A percentile compares a stretch with the other conserved stretches of the same genome.
phyloP scores from a whole-genome alignment of 2,113 vertebrate genomes.

The Smithornis capensis region DNA sequence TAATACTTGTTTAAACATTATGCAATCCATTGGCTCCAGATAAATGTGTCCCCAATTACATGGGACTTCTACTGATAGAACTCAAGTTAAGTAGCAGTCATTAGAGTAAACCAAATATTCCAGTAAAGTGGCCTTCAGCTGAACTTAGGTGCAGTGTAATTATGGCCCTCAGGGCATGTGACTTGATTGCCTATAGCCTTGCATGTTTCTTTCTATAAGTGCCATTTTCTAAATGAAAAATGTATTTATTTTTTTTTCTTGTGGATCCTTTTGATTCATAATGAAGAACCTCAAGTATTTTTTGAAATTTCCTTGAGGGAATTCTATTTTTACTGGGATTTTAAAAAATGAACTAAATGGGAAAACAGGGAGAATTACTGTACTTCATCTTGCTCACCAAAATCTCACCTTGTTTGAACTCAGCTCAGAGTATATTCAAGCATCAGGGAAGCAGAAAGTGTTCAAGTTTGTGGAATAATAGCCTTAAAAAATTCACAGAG shows the following conservation, averaged over 20 bases:
- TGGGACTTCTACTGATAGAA: not conserved
- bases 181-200: not conserved
- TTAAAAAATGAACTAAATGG: not conserved
- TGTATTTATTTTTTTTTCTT: not conserved
- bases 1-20: conserved; percentile 17
- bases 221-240: not conserved
- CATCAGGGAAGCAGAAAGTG: not conserved
- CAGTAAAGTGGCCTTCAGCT: not conserved
- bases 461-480: not conserved
- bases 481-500: not conserved
- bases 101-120: not conserved
- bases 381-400: not conserved
- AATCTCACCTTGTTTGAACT: not conserved
- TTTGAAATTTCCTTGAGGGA: not conserved
- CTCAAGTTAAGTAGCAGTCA: not conserved
- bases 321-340: not conserved
- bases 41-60: not conserved
- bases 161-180: not conserved
- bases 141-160: not conserved
- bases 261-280: not conserved
- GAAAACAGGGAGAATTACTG: not conserved
- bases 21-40: not conserved
- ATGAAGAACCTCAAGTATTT: not conserved
- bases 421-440: not conserved
- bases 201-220: not conserved